Conservation (phyloP, 92 coral and sea anemone species). For the Blastomussa wellsi region DNA sequence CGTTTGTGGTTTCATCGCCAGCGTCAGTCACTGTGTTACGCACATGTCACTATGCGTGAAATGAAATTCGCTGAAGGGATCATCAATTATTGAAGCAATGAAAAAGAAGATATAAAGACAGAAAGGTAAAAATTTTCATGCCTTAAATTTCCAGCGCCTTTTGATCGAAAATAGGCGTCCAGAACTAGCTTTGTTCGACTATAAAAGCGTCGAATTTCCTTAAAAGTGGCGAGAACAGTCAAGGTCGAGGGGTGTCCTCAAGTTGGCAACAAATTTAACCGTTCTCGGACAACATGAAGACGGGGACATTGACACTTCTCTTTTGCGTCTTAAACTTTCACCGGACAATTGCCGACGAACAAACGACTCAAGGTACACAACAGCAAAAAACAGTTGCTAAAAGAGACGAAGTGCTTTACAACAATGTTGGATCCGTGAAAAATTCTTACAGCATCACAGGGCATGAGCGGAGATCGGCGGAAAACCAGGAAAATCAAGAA, state of each 20-base stretch:
- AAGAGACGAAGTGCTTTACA: constrained; percentile 38
- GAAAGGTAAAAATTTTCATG: not conserved
- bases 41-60: constrained; percentile 48
- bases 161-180: not conserved
- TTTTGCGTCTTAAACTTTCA: not conserved
- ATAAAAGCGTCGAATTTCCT: not conserved
- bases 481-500: constrained; percentile 47
- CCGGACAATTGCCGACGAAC: constrained; percentile 18
- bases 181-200: not conserved
- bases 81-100: constrained; percentile 44
- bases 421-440: constrained; percentile 46
- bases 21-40: constrained; percentile 33
- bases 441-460: constrained; percentile 51
- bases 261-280: not conserved
- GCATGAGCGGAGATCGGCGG: constrained; percentile 51
- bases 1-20: constrained; percentile 25
- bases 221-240: not conserved
- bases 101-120: constrained; percentile 39
- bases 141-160: constrained; percentile 15
- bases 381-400: constrained; percentile 33
- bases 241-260: not conserved
- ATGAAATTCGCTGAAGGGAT: constrained; percentile 27
- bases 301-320: not conserved
- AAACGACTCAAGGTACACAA: not conserved
- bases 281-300: not conserved